Conservation (phyloP, 2,888 invertebrate species). For the Epinotia demarniana region DNA sequence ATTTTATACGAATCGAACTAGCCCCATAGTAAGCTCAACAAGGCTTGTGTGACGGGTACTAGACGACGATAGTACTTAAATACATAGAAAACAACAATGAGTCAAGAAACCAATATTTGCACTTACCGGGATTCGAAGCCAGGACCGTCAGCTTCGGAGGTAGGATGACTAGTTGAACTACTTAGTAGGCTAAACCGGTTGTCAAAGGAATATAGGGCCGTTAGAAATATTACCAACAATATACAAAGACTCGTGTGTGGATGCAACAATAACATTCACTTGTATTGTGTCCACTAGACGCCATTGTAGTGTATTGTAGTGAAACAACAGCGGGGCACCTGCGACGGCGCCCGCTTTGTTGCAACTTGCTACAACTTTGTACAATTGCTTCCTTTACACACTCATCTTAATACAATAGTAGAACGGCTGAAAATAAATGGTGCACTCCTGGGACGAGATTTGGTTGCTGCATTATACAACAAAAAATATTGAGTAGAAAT, state of each 20-base stretch:
- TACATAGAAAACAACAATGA: too few relatives aligned
- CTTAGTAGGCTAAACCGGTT: neutral
- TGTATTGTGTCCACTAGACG: slow-evolving; percentile 55
- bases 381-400: slow-evolving; percentile 39
- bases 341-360: slow-evolving; percentile 46
- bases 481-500: too few relatives aligned
- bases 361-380: slow-evolving; percentile 44
- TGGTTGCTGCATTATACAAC: neutral
- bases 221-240: slow-evolving; percentile 47
- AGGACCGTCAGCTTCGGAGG: too few relatives aligned
- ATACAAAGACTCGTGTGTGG: slow-evolving; percentile 49
- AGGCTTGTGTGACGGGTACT: too few relatives aligned
- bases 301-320: slow-evolving; percentile 60
- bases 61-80: too few relatives aligned
- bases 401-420: slow-evolving; percentile 23
- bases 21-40: too few relatives aligned
- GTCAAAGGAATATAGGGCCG: neutral
- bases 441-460: neutral
- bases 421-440: slow-evolving; percentile 2
- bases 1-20: too few relatives aligned
- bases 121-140: too few relatives aligned
- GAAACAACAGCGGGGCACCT: slow-evolving; percentile 57
- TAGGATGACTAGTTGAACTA: neutral
- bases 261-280: slow-evolving; percentile 48
- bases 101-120: too few relatives aligned